Conservation (phyloP, 2,113 vertebrate genomes). For the Ceratotherium simum region DNA sequence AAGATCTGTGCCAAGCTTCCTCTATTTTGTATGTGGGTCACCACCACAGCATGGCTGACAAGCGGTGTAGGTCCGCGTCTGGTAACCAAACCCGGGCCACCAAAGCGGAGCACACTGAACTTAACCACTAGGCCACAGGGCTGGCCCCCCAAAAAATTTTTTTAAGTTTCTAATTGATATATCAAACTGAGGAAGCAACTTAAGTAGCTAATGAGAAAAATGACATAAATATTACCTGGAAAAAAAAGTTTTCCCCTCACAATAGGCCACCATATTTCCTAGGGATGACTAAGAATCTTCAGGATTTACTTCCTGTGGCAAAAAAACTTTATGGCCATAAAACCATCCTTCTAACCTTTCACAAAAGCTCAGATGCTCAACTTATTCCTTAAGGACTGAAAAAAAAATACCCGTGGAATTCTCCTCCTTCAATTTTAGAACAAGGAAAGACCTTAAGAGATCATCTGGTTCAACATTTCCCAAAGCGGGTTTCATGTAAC, state of each 20-base stretch:
- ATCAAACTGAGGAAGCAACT: slow-evolving; percentile 50
- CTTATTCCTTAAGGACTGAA: background rate
- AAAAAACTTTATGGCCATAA: background rate
- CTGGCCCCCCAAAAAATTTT: background rate
- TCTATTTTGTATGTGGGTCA: too few relatives aligned
- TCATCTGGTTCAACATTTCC: background rate
- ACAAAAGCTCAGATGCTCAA: slow-evolving; percentile 24
- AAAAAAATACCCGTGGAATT: background rate
- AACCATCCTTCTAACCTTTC: background rate
- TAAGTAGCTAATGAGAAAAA: slow-evolving; percentile 55
- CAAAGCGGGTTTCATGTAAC: background rate
- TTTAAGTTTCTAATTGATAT: slow-evolving; percentile 46
- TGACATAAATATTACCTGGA: background rate
- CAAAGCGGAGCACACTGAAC: too few relatives aligned
- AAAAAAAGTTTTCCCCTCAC: background rate
- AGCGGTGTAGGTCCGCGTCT: too few relatives aligned
- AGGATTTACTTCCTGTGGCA: background rate
- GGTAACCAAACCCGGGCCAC: too few relatives aligned
- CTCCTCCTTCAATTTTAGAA: slow-evolving; percentile 29
- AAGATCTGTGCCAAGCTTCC: too few relatives aligned
- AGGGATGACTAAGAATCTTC: background rate
- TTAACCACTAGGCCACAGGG: too few relatives aligned
- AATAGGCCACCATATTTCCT: background rate
- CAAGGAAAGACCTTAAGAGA: background rate
- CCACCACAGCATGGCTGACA: too few relatives aligned